A percentile compares a stretch with the other conserved stretches of the same genome.
phyloP scores from a whole-genome alignment of 2,888 invertebrate genomes.

The Phyto melanocephala region DNA sequence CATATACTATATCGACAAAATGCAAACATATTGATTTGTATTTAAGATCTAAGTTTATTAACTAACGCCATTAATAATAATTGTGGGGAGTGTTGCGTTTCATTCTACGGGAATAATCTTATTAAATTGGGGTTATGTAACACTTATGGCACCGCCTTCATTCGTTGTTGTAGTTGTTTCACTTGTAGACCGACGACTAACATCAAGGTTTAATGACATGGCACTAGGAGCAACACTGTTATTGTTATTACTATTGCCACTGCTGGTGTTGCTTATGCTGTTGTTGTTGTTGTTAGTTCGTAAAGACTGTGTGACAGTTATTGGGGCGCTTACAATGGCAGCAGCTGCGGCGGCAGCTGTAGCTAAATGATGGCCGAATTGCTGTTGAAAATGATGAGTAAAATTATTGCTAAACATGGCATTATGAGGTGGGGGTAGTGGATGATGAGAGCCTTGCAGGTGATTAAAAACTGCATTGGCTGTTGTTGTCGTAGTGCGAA shows the following conservation, averaged over 20 bases:
- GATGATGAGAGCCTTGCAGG: constrained; percentile 32
- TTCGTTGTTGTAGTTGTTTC: constrained; percentile 55
- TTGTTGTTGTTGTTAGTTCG: constrained; percentile 5
- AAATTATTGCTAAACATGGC: constrained; percentile 71
- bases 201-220: constrained; percentile 55
- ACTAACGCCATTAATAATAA: constrained; percentile 2
- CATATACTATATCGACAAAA: constrained; percentile 48
- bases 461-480: constrained; percentile 50
- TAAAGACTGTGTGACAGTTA: constrained; percentile 35
- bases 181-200: constrained; percentile 32
- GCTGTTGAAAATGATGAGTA: constrained; percentile 76
- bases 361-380: constrained; percentile 73
- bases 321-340: constrained; percentile 62
- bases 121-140: constrained; percentile 74
- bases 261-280: constrained; percentile 16
- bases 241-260: constrained; percentile 17
- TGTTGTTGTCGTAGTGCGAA: constrained; percentile 38
- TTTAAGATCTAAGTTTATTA: constrained; percentile 5
- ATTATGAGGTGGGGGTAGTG: constrained; percentile 65
- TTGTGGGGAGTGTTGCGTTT: constrained; percentile 1
- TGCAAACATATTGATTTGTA: constrained; percentile 31
- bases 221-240: constrained; percentile 31
- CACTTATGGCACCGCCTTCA: constrained; percentile 77
- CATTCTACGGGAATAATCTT: not conserved
- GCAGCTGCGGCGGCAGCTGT: constrained; percentile 66